Evolutionary conservation across 2,113 vertebrate species (phyloP).

Genomic region (Condylura cristata): DNA sequence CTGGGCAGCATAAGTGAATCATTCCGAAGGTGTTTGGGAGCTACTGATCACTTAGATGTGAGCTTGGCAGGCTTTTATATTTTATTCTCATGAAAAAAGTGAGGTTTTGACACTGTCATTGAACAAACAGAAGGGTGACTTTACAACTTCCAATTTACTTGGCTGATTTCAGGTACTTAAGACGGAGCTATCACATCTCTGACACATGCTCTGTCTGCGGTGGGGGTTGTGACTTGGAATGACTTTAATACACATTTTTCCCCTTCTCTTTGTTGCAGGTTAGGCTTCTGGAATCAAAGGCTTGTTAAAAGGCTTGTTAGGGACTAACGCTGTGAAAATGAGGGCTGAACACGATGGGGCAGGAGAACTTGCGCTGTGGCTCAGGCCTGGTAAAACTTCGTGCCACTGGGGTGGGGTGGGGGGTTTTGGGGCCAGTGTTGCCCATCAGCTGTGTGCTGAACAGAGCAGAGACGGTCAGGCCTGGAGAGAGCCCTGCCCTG

Average conservation of each 20-base stretch:
- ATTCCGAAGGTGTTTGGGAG: slow-evolving; percentile 34
- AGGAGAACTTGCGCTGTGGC: background rate
- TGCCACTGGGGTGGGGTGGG: background rate
- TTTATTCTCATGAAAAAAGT: slow-evolving; percentile 47
- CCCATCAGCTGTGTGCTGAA: background rate
- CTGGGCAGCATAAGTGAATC: background rate
- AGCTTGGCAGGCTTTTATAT: slow-evolving; percentile 5
- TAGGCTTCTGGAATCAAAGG: background rate
- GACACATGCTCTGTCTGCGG: background rate
- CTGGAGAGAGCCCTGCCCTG: fast-evolving
- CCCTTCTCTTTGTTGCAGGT: background rate
- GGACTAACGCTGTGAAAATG: background rate
- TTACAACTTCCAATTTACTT: slow-evolving; percentile 63
- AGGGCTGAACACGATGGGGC: fast-evolving
- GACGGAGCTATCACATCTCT: background rate
- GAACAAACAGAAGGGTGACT: slow-evolving; percentile 63
- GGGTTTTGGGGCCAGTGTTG: background rate
- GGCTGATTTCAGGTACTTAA: slow-evolving; percentile 47
- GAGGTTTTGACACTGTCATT: slow-evolving; percentile 49
- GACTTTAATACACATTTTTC: background rate
- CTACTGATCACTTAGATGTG: background rate
- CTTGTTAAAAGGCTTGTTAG: background rate
- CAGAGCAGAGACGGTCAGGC: background rate
- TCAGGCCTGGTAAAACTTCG: too few species aligned
- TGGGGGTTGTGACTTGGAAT: background rate